Conservation (phyloP, 2,797 vertebrate genomes). For the Zalophus californianus region DNA sequence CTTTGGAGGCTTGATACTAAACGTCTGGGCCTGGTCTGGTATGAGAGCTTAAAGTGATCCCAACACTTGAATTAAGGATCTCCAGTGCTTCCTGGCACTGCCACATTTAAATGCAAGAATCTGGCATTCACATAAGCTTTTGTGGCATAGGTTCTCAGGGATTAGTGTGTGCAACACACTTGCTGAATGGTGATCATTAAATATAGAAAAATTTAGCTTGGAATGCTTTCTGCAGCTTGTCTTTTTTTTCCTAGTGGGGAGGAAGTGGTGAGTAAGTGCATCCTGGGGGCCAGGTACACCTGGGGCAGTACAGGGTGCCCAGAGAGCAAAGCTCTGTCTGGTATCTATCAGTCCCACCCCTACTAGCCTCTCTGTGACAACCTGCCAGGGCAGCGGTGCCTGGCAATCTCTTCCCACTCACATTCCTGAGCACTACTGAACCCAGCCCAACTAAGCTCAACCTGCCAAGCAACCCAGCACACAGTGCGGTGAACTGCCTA, state of each 20-base stretch:
- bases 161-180: neutral
- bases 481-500: neutral
- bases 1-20: neutral
- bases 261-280: neutral
- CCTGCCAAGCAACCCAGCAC: constrained; percentile 59
- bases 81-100: neutral
- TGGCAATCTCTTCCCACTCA: constrained; percentile 42
- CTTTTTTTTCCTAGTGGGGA: neutral
- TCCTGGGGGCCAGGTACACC: neutral
- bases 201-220: constrained; percentile 1
- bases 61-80: constrained; percentile 1
- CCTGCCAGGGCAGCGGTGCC: neutral
- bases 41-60: neutral
- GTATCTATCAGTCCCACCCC: neutral
- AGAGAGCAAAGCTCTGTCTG: neutral
- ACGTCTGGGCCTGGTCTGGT: neutral
- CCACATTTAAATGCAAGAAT: neutral
- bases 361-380: neutral
- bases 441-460: neutral
- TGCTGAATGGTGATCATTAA: constrained; percentile 1
- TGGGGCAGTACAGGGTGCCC: neutral
- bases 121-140: neutral
- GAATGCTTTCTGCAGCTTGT: neutral
- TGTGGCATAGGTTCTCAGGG: neutral
- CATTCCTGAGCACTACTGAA: constrained; percentile 73